phyloP scores from a whole-genome alignment of 2,113 vertebrate genomes.

The Nothocercus nigrocapillus region DNA sequence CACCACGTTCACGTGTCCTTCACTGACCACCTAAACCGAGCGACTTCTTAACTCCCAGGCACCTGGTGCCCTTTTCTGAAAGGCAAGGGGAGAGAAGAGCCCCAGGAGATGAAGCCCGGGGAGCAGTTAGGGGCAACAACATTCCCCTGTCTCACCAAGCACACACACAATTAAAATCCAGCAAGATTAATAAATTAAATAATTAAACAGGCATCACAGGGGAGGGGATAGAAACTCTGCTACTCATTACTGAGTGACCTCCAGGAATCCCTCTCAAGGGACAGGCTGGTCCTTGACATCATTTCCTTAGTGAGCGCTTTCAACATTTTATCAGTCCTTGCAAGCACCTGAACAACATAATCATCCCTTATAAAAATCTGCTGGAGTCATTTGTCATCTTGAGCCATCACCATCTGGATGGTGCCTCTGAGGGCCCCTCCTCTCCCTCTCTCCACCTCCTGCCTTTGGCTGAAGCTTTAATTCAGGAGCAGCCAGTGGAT shows the following conservation, averaged over 20 bases:
- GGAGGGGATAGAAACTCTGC: neutral
- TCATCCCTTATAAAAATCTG: constrained; percentile 33
- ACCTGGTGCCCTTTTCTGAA: neutral
- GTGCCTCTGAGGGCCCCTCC: neutral
- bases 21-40: neutral
- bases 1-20: neutral
- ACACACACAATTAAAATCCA: constrained; percentile 22
- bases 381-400: constrained; percentile 27
- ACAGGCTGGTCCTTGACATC: constrained; percentile 30
- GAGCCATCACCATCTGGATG: constrained; percentile 25
- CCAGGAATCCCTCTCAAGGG: neutral
- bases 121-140: neutral
- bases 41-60: neutral
- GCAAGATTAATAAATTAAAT: too few species aligned
- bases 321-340: constrained; percentile 45
- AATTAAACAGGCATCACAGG: neutral
- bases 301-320: constrained; percentile 45
- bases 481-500: neutral
- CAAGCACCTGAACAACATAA: constrained; percentile 44
- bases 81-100: neutral
- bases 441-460: neutral
- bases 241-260: neutral
- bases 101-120: neutral
- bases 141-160: neutral
- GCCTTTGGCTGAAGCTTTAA: neutral